These are phyloP conservation scores for Bactericera cockerelli DNA, from an alignment of 1,140 invertebrate genomes.

Conservation along the genomic window DNA sequence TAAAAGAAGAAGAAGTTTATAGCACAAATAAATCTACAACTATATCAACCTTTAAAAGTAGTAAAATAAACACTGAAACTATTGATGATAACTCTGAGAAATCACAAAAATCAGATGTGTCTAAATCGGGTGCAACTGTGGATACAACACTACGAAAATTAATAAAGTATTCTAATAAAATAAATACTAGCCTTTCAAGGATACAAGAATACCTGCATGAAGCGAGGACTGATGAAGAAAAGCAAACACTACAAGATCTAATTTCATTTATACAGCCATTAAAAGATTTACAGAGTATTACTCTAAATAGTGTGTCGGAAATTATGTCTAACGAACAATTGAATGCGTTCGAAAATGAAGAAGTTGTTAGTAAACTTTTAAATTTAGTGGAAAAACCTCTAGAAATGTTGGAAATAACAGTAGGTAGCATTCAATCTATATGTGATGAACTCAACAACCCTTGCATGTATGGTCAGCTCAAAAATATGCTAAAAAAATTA, in stretches of 20 bases:
- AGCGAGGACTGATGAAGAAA: conserved; percentile 3
- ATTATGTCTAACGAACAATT: conserved; percentile 18
- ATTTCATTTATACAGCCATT: conserved; percentile 19
- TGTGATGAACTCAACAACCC: conserved; percentile 12
- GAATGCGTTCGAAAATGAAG: conserved; percentile 12
- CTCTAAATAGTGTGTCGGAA: conserved; percentile 19
- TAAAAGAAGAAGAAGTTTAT: no score
- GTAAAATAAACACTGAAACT: no score
- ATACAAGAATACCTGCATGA: conserved; percentile 6
- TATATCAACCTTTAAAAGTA: no score
- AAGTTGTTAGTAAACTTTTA: conserved; percentile 13
- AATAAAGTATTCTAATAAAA: conserved; percentile 6
- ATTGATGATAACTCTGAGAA: no score
- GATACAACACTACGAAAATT: not conserved
- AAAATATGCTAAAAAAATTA: conserved; percentile 20
- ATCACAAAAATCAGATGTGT: no score
- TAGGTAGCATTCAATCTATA: conserved; percentile 18
- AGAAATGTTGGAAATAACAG: conserved; percentile 18
- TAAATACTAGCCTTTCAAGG: conserved; percentile 1
- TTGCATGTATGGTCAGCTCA: conserved; percentile 17
- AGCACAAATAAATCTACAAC: no score
- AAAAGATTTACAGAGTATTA: conserved; percentile 19
- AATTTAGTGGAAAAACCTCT: conserved; percentile 19
- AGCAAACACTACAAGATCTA: not conserved
- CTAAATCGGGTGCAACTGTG: not conserved